Evolutionary conservation across 2,113 vertebrate species (phyloP).

Genomic region (Morone saxatilis): DNA sequence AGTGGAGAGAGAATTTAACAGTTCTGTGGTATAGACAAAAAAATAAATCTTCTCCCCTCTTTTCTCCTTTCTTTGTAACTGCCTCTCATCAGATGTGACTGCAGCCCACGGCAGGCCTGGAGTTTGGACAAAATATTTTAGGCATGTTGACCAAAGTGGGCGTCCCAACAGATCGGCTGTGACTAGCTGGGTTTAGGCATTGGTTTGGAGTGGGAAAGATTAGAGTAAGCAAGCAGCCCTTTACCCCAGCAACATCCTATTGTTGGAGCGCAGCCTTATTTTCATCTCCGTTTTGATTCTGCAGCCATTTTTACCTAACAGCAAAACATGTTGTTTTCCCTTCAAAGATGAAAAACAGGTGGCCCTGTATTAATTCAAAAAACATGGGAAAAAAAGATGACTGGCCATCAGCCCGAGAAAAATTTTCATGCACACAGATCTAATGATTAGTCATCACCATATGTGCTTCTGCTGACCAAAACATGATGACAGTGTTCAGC

Average conservation of each 20-base stretch:
- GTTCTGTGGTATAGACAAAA: conserved; percentile 6
- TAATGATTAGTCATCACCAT: conserved; percentile 59
- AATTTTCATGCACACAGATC: conserved; percentile 34
- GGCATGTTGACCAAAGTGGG: conserved; percentile 26
- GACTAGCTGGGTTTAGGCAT: conserved; percentile 4
- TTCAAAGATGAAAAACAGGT: conserved; percentile 38
- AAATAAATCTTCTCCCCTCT: background rate
- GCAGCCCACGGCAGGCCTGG: conserved; percentile 7
- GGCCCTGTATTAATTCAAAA: background rate
- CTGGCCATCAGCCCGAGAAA: background rate
- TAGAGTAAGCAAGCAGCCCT: background rate
- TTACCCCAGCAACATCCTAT: background rate
- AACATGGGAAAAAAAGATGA: background rate
- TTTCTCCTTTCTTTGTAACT: background rate
- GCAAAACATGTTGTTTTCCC: conserved; percentile 11
- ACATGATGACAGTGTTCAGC: conserved; percentile 25
- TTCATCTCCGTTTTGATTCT: background rate
- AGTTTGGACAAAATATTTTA: conserved; percentile 24
- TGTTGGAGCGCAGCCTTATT: background rate
- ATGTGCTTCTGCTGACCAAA: conserved; percentile 47
- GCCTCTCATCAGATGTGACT: conserved; percentile 36
- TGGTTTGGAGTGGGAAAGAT: background rate
- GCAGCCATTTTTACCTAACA: conserved; percentile 1
- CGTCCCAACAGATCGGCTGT: conserved; percentile 25
- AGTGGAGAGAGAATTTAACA: conserved; percentile 8